These are phyloP conservation scores for Urocitellus parryii DNA, from an alignment of 2,113 vertebrate species.

Conservation along the genomic window DNA sequence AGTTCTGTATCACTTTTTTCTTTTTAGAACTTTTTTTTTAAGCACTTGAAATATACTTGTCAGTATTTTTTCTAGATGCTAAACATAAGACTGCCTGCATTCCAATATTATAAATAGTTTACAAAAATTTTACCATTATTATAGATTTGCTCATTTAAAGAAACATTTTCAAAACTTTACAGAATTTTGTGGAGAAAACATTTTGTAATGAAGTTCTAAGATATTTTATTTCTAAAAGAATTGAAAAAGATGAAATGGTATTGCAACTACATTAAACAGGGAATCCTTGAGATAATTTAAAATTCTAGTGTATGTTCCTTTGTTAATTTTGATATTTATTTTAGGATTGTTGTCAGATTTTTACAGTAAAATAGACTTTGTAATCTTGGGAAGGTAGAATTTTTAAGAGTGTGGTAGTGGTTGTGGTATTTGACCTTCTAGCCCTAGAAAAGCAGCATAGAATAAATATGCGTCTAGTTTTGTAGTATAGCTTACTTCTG, in stretches of 20 bases:
- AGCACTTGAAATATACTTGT: background rate
- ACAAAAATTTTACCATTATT: background rate
- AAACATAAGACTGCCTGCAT: background rate
- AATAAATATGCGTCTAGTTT: constrained; percentile 21
- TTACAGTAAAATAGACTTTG: constrained; percentile 19
- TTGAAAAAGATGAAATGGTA: constrained; percentile 5
- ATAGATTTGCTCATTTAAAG: constrained; percentile 24
- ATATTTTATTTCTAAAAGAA: constrained; percentile 59
- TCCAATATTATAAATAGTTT: background rate
- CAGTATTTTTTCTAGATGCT: background rate
- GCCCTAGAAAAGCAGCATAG: background rate
- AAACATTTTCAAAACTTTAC: constrained; percentile 19
- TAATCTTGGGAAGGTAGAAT: background rate
- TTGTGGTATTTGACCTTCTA: background rate
- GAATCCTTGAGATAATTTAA: constrained; percentile 36
- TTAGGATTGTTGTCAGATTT: constrained; percentile 11
- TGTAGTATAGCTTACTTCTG: background rate
- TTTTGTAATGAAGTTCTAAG: background rate
- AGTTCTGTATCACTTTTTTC: background rate
- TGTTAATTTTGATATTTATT: constrained; percentile 40
- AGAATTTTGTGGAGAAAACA: constrained; percentile 27
- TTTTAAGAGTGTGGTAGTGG: background rate
- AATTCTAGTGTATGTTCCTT: constrained; percentile 3
- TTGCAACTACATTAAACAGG: background rate
- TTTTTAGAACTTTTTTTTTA: constrained; percentile 8